phyloP scores from a whole-genome alignment of 2,888 invertebrate species.

The Synergus itoensis region DNA sequence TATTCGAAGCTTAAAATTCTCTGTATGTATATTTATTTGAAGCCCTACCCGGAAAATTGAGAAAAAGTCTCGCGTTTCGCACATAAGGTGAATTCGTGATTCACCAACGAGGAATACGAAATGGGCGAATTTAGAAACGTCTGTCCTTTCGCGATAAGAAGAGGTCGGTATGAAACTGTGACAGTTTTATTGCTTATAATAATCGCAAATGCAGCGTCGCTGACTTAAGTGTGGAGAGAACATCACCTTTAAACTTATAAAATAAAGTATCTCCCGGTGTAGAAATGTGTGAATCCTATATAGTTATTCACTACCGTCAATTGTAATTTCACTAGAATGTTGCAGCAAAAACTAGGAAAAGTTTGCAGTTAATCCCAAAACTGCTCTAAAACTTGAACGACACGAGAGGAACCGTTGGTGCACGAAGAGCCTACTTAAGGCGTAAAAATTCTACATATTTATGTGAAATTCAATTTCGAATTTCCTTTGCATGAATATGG shows the following conservation, averaged over 20 bases:
- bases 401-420: conserved; percentile 4
- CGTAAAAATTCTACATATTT: conserved; percentile 32
- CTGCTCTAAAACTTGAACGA: conserved; percentile 15
- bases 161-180: conserved; percentile 51
- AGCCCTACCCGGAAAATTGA: conserved; percentile 6
- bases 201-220: conserved; percentile 46
- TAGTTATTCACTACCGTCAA: not conserved
- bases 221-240: not conserved
- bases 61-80: conserved; percentile 34
- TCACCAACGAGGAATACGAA: conserved; percentile 31
- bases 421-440: conserved; percentile 32
- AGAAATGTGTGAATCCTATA: not conserved
- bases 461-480: conserved; percentile 35
- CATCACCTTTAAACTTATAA: conserved; percentile 29
- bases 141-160: conserved; percentile 61
- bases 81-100: conserved; percentile 44
- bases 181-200: conserved; percentile 62
- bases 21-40: not conserved
- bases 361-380: conserved; percentile 26
- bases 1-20: too few species aligned
- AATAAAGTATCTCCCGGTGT: not conserved
- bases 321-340: not conserved
- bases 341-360: conserved; percentile 8
- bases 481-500: conserved; percentile 36
- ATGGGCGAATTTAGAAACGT: conserved; percentile 46